Base-by-base conservation (phyloP, 2,797 vertebrate species). In the Bovichtus diacanthus region DNA sequence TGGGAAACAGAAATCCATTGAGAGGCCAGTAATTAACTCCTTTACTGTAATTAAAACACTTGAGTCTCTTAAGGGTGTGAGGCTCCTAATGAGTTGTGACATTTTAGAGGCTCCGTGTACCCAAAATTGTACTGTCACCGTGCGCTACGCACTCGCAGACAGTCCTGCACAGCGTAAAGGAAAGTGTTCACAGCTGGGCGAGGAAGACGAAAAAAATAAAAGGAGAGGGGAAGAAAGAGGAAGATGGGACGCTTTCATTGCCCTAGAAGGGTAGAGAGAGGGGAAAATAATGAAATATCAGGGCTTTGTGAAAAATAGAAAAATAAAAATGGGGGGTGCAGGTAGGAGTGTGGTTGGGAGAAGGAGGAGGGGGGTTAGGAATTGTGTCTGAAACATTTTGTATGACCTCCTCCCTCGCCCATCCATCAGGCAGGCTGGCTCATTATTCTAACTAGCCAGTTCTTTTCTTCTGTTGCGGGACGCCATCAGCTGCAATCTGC, bases 401-500 rank as follows among this genome's bases (percentile, higher is more conserved):
- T 95, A 94, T 96, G 97, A 98, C 97, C 97, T 97, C 97, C 95
- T 96, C 94, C 95, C 92, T 93, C 88, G 95, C 95, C 96, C 97
- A 98, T 99, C 98, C 97, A 98, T 99, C 98, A 99, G 97, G 93
- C 95, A 85, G 95, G 85, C 94, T 91, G 95, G 93, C 97, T 97
- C 97, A 96, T 99, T 97, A 98, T 97, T 99, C 96, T 97, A 97
- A 97, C 95, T 93, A 97, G 97, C 96, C 93, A 92, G 93, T 93
- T 95, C 96, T 96, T 97, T 97, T 97, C 96, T 98, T 93, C 91
- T 93, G 95, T 93, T 94, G 96, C 96, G 94, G 95, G 95, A 96
- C 95, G 95, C 97, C 97, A 97, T 96, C 96, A 95, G 96, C 97
- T 96, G 97, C 98, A 99, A 99, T 99, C 98, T 99, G 98, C 98